These are phyloP conservation scores for Dione vanillae DNA, from an alignment of 2,888 invertebrate genomes.

Conservation along the genomic window DNA sequence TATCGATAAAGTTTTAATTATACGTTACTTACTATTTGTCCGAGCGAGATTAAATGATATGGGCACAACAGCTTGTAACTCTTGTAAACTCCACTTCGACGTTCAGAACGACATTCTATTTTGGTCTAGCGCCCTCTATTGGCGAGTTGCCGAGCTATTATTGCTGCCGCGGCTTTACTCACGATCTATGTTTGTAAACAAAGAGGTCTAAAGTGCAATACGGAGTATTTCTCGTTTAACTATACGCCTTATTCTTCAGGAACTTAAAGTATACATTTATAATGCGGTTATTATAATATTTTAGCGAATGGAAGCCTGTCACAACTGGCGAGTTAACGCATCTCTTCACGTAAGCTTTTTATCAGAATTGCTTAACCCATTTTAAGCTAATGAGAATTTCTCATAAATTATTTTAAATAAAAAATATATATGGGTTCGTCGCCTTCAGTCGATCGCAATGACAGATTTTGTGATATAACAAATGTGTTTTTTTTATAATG, in stretches of 20 bases:
- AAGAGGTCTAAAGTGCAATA: conserved; percentile 55
- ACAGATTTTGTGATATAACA: neutral
- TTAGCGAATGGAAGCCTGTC: conserved; percentile 14
- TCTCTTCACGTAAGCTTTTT: conserved; percentile 22
- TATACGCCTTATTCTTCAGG: conserved; percentile 21
- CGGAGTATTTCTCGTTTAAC: neutral
- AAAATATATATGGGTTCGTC: conserved; percentile 1
- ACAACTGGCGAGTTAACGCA: conserved; percentile 16
- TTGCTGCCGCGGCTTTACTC: conserved; percentile 68
- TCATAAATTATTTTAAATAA: conserved; percentile 15
- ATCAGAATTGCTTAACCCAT: conserved; percentile 29
- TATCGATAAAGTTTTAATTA: neutral
- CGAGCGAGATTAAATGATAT: conserved; percentile 7
- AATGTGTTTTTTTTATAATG: too few relatives aligned
- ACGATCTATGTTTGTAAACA: conserved; percentile 80
- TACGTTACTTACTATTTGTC: neutral
- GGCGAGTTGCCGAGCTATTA: conserved; percentile 77
- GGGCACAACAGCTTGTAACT: conserved; percentile 56
- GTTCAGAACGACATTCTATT: conserved; percentile 70
- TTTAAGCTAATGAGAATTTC: conserved; percentile 25
- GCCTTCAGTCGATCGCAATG: neutral
- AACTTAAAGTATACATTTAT: conserved; percentile 24
- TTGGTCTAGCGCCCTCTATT: conserved; percentile 78
- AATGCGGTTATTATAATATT: conserved; percentile 7
- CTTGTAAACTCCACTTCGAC: conserved; percentile 52